Evolutionary conservation across 2,113 vertebrate species (phyloP).

Genomic region (Xiphophorus maculatus): DNA sequence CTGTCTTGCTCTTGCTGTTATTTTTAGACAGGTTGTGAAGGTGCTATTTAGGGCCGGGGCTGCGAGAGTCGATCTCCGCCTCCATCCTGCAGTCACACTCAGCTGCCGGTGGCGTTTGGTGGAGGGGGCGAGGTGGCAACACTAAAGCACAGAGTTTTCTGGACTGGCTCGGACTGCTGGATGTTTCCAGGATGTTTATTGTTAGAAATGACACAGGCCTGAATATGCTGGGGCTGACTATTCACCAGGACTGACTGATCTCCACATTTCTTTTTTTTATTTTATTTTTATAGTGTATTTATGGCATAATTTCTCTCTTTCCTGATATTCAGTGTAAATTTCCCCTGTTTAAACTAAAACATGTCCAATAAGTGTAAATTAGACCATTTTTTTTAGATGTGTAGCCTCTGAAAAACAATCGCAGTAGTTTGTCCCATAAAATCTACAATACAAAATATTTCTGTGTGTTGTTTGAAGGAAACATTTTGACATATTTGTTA

Average conservation of each 20-base stretch:
- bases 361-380: slow-evolving; percentile 48
- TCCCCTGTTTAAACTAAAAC: slow-evolving; percentile 38
- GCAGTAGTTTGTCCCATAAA: slow-evolving; percentile 34
- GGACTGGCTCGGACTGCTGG: slow-evolving; percentile 57
- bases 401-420: slow-evolving; percentile 39
- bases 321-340: slow-evolving; percentile 29
- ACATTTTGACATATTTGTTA: not conserved
- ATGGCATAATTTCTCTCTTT: slow-evolving; percentile 52
- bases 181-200: slow-evolving; percentile 63
- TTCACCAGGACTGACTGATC: slow-evolving; percentile 44
- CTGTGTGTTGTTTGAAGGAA: not conserved
- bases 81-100: not conserved
- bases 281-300: slow-evolving; percentile 66
- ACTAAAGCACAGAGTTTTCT: slow-evolving; percentile 55
- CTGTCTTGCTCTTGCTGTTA: slow-evolving; percentile 54
- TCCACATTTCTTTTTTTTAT: slow-evolving; percentile 46
- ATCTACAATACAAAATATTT: slow-evolving; percentile 69
- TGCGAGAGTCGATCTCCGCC: slow-evolving; percentile 42
- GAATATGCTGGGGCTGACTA: slow-evolving; percentile 47
- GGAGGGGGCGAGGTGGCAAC: slow-evolving; percentile 31
- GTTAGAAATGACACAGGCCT: slow-evolving; percentile 46
- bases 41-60: slow-evolving; percentile 51
- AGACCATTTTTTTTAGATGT: slow-evolving; percentile 46
- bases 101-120: slow-evolving; percentile 19
- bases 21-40: slow-evolving; percentile 67